These are phyloP conservation scores for Halictus rubicundus DNA, from an alignment of 1,140 invertebrate species.

Conservation along the genomic window DNA sequence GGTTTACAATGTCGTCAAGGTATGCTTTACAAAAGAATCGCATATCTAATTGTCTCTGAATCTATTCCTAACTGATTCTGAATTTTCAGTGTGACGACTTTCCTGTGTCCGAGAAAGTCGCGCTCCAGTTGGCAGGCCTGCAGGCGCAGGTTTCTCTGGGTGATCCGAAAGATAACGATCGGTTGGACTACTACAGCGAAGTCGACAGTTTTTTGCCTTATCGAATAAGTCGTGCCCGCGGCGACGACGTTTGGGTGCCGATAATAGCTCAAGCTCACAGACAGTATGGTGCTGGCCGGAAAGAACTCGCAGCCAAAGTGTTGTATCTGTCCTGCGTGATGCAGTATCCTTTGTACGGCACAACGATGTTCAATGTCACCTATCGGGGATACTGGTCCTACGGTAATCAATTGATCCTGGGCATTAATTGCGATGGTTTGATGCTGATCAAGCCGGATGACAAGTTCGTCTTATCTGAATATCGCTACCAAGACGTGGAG, in stretches of 20 bases:
- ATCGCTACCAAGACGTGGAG: slow-evolving; percentile 92
- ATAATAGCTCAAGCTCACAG: slow-evolving; percentile 92
- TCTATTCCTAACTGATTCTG: not conserved
- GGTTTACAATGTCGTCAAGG: slow-evolving; percentile 96
- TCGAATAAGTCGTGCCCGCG: slow-evolving; percentile 87
- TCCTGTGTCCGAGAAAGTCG: slow-evolving; percentile 96
- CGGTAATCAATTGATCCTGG: slow-evolving; percentile 86
- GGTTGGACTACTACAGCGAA: slow-evolving; percentile 89
- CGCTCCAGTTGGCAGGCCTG: slow-evolving; percentile 94
- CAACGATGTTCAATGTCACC: slow-evolving; percentile 94
- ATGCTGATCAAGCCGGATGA: slow-evolving; percentile 93
- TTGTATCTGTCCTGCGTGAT: slow-evolving; percentile 97
- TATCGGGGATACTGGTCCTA: slow-evolving; percentile 96
- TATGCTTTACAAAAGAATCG: slow-evolving; percentile 70
- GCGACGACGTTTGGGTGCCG: slow-evolving; percentile 91
- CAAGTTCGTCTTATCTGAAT: slow-evolving; percentile 94
- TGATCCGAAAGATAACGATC: slow-evolving; percentile 87
- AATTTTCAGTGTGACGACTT: slow-evolving; percentile 92
- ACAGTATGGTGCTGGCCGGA: slow-evolving; percentile 94
- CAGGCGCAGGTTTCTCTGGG: slow-evolving; percentile 96
- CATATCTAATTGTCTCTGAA: not conserved
- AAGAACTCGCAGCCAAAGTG: slow-evolving; percentile 95
- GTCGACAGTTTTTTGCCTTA: slow-evolving; percentile 90
- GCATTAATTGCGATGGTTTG: slow-evolving; percentile 95
- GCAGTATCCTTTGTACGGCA: slow-evolving; percentile 97